Base-by-base conservation (phyloP, 2,113 vertebrate genomes). In the Cochlearius cochlearius region DNA sequence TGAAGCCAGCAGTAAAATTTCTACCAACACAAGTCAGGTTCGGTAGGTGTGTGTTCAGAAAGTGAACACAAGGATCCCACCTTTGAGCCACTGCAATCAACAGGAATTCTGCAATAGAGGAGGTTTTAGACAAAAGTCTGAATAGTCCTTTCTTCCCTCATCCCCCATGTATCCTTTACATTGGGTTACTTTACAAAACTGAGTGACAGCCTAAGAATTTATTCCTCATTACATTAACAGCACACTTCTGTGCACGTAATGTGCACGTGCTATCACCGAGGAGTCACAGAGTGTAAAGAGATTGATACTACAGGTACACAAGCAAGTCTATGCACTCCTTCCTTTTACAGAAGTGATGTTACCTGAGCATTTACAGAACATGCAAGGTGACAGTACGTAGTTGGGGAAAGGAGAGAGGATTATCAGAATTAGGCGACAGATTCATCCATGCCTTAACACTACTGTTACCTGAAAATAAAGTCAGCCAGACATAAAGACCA, bases 361-460 rank as follows among this genome's bases (percentile, higher is more conserved):
- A 86, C 64, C 78, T 27, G 10, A 60, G 19, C 39, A 52, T 83
- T 92, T 80, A 81, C 7, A 66, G 60, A 92, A 39, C 21, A 66
- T 12, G 23, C 0, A 2, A 90, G 41, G 52, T 60, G 27, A 73
- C 53, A 75, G 38, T 38, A 86, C 0, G 0, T 4, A 36, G 16
- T 0, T 67, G 56, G 50, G 34, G 18, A 74, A 90, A 90, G 52
- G 23, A 93, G 8, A 21, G 25, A 88, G 58, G 11, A 82, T 64
- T 71, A 90, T 55, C 39, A 74, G n/a, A 88, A 81, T 47, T 19
- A 74, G 30, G 50, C 1, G 7, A 78, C 59, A 77, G 38, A 58
- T 38, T 88, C 22, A 86, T 18, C 47, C 32, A 62, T 43, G 32
- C 41, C 67, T 80, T 75, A 90, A 76, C 17, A 69, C 3, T 25